These are phyloP conservation scores for Himalopsyche kuldschensis DNA, from an alignment of 2,888 invertebrate genomes.

Conservation along the genomic window DNA sequence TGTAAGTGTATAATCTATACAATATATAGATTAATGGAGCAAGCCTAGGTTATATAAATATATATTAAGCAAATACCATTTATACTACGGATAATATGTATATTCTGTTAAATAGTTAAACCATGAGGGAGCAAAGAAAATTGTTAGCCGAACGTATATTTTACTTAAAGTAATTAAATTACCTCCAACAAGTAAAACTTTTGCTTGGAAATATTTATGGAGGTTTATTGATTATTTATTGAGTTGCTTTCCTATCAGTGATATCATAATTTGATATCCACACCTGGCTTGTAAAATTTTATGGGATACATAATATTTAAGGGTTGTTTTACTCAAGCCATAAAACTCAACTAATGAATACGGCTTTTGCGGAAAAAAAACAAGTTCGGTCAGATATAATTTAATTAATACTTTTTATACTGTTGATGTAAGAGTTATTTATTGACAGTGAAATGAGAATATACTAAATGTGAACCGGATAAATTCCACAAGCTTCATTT, in stretches of 20 bases:
- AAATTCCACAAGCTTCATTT: no score
- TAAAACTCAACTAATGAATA: no score
- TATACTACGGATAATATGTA: neutral
- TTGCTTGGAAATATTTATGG: neutral
- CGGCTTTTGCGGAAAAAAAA: no score
- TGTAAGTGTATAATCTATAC: no score
- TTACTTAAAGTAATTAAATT: neutral
- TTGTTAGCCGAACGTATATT: neutral
- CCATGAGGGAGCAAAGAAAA: neutral
- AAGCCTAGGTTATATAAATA: neutral
- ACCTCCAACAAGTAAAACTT: neutral
- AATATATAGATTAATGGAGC: neutral
- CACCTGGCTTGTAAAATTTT: neutral
- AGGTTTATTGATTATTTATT: neutral
- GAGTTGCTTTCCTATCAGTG: neutral
- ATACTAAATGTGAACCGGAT: no score
- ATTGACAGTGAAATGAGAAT: no score
- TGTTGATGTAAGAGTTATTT: no score
- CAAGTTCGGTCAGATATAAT: no score
- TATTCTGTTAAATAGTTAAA: neutral
- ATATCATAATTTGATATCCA: neutral
- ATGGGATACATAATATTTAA: neutral
- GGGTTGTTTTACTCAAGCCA: no score
- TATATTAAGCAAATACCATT: neutral
- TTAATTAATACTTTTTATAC: no score